Conservation (phyloP, 2,797 vertebrate genomes). For the Masticophis lateralis region DNA sequence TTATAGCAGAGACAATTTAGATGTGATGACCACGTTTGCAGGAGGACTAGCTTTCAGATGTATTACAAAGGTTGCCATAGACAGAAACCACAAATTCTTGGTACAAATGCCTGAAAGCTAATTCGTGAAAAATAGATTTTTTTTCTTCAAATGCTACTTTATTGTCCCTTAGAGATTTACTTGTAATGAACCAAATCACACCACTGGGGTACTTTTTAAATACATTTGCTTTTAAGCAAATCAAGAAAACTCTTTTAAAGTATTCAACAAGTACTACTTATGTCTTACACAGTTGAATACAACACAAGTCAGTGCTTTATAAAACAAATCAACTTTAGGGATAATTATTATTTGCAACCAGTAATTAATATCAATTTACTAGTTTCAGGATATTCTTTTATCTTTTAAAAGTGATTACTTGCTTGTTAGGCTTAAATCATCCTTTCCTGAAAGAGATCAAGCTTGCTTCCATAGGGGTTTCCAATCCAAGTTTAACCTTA, state of each 20-base stretch:
- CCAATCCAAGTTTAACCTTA: neutral
- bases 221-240: constrained; percentile 62
- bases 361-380: constrained; percentile 44
- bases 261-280: constrained; percentile 63
- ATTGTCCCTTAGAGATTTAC: constrained; percentile 63
- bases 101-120: constrained; percentile 59
- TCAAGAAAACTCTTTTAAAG: constrained; percentile 67
- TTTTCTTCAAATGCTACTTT: constrained; percentile 52
- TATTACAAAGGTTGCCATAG: constrained; percentile 39
- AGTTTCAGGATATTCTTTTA: constrained; percentile 48
- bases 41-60: constrained; percentile 57
- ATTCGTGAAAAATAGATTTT: constrained; percentile 68
- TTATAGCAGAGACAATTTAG: constrained; percentile 23
- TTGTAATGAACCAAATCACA: constrained; percentile 64
- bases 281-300: constrained; percentile 66
- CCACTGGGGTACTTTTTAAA: constrained; percentile 48
- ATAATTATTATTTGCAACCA: constrained; percentile 61
- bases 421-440: neutral
- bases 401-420: constrained; percentile 58
- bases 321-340: constrained; percentile 44
- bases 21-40: constrained; percentile 36
- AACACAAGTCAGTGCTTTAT: constrained; percentile 45
- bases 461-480: neutral
- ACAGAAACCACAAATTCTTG: constrained; percentile 53
- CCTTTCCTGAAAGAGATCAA: neutral